Base-by-base conservation (phyloP, 1,140 invertebrate species). In the Bilobella aurantiaca region DNA sequence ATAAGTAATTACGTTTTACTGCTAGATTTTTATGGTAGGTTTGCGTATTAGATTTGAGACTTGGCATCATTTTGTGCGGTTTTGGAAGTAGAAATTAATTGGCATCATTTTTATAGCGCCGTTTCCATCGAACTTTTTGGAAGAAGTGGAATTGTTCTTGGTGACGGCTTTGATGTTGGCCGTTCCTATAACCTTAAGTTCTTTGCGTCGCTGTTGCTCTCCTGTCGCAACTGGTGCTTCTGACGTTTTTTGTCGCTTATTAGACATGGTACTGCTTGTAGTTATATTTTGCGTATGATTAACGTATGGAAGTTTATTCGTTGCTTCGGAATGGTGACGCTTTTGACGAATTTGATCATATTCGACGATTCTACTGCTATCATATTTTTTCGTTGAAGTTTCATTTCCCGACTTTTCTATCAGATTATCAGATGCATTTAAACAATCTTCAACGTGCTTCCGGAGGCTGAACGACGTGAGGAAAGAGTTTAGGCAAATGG, bases 401-500 rank as follows among this genome's bases (percentile, higher is more conserved):
- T n/a, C n/a, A n/a, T n/a, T n/a, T n/a, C n/a, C n/a, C n/a, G n/a
- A n/a, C n/a, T n/a, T n/a, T 23, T 12, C 12, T 53, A 23, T 53
- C 14, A 23, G 25, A 5, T 23, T 23, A 5, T 53, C 49, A 12
- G 5, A 5, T 23, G 14, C 49, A 14, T 53, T 23, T 23, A 53
- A 23, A 53, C 49, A 53, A 16, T 23, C 25, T 12, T 53, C 49
- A 12, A 53, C 49, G 25, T 53, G 49, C 25, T 53, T 53, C 23
- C 49, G 12, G 21, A 53, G 49, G 49, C 49, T 53, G 49, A 53
- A 53, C 21, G 49, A 16, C 2, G 30, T 59, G n/a, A 57, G 14
- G 53, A 65, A 65, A 18, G 21, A 57, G 1, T 65, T 29, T 18
- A 5, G 1, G 27, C 63, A 65, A 30, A 49, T 14, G 29, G 63